phyloP scores from a whole-genome alignment of 2,797 vertebrate species.

The Cirrhinus molitorella region DNA sequence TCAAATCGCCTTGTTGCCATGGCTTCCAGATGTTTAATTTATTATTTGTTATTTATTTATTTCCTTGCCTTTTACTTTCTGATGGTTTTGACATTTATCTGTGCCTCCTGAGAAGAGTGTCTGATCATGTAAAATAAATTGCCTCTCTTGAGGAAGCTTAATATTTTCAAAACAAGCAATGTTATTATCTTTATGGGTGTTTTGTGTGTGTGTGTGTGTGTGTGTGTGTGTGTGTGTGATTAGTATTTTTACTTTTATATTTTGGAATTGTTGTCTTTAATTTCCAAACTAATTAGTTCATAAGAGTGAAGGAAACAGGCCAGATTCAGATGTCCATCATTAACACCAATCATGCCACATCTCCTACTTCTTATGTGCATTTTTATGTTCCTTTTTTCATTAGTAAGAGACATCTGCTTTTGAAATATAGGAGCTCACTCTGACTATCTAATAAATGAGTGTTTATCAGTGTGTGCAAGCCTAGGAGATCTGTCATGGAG shows the following conservation, averaged over 20 bases:
- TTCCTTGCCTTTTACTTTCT: slow-evolving; percentile 7
- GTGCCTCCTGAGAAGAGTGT: slow-evolving; percentile 19
- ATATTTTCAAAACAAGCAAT: slow-evolving; percentile 20
- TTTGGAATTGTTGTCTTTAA: neutral
- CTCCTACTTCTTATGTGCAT: neutral
- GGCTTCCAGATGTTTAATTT: slow-evolving; percentile 5
- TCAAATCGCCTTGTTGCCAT: neutral
- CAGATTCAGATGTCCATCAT: neutral
- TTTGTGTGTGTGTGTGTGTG: neutral
- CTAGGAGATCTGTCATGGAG: neutral
- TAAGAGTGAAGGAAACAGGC: neutral
- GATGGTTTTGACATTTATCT: slow-evolving; percentile 27
- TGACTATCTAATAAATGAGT: neutral
- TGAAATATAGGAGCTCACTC: neutral
- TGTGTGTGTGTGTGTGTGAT: no score
- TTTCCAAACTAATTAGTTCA: neutral
- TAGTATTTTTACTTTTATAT: neutral
- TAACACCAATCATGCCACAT: neutral
- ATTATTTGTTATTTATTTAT: neutral
- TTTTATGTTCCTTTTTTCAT: neutral
- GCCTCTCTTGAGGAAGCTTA: slow-evolving; percentile 19
- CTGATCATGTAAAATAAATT: slow-evolving; percentile 21
- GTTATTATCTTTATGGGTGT: neutral
- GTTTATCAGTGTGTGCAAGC: neutral
- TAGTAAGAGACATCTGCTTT: neutral